Evolutionary conservation across 2,113 vertebrate species (phyloP).

Genomic region (Alectura lathami): DNA sequence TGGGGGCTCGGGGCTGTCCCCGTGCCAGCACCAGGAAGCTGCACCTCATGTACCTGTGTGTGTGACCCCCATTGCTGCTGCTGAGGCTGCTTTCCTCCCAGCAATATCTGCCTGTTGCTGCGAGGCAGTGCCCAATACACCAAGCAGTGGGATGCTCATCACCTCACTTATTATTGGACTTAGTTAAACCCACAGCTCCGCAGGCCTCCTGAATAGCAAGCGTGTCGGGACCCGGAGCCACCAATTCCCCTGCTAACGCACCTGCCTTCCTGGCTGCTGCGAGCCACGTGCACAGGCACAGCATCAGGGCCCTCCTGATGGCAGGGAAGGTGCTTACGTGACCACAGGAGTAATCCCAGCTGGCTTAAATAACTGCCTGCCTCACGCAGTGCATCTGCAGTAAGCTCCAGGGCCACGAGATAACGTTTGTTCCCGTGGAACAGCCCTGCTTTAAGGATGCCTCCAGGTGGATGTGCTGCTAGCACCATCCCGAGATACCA

Average conservation of each 20-base stretch:
- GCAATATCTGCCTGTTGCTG: neutral
- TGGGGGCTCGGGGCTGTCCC: too few relatives aligned
- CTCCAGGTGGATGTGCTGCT: neutral
- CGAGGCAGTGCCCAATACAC: neutral
- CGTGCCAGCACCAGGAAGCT: rapidly evolving
- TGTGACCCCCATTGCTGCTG: neutral
- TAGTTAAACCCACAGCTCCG: neutral
- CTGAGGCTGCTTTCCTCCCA: neutral
- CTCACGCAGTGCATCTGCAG: neutral
- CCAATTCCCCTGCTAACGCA: neutral
- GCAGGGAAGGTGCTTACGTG: conserved; percentile 9
- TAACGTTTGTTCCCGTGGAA: neutral
- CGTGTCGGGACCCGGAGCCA: neutral
- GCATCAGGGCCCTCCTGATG: neutral
- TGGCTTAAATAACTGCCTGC: neutral
- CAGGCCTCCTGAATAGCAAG: neutral
- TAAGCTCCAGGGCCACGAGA: neutral
- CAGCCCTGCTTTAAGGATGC: neutral
- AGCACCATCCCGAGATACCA: neutral
- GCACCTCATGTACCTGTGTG: neutral
- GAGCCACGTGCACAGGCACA: neutral
- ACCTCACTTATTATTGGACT: neutral
- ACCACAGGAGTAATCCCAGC: neutral
- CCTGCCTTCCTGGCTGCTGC: neutral
- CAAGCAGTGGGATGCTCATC: neutral